Conservation (phyloP, 2,797 vertebrate species). For the Microcaecilia unicolor region DNA sequence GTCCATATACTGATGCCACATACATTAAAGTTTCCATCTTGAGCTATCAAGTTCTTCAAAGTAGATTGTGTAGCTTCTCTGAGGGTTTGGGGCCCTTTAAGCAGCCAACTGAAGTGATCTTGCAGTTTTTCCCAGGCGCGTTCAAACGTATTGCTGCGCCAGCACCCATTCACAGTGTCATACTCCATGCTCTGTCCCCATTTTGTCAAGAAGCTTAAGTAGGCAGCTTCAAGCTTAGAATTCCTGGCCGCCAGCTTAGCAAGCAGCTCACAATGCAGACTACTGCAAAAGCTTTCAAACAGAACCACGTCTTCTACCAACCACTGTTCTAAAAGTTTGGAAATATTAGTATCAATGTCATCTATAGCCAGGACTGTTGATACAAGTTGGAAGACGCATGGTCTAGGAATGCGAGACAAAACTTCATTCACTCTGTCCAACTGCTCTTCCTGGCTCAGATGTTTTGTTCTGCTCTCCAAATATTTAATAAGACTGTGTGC, state of each 20-base stretch:
- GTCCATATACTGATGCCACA: slow-evolving; percentile 6
- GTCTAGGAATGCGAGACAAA: neutral
- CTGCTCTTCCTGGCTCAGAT: neutral
- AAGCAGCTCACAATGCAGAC: neutral
- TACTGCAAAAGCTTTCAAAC: neutral
- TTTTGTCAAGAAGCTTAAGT: neutral
- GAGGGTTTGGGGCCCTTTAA: neutral
- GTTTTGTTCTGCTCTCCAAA: neutral
- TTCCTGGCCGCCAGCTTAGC: neutral
- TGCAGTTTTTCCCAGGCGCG: neutral
- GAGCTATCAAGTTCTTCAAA: neutral
- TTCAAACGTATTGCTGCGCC: neutral
- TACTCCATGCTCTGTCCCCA: neutral
- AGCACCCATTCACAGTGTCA: neutral
- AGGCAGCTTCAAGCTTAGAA: neutral
- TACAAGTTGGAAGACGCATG: neutral
- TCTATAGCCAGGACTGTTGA: neutral
- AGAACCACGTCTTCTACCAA: neutral
- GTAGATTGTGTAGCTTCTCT: neutral
- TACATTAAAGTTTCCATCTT: neutral
- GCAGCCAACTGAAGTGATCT: neutral
- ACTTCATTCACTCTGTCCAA: neutral
- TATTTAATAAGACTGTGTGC: neutral
- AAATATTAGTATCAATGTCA: neutral
- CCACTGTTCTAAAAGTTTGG: slow-evolving; percentile 2